phyloP scores from a whole-genome alignment of 2,888 invertebrate species.

The Drosophila bunnanda region DNA sequence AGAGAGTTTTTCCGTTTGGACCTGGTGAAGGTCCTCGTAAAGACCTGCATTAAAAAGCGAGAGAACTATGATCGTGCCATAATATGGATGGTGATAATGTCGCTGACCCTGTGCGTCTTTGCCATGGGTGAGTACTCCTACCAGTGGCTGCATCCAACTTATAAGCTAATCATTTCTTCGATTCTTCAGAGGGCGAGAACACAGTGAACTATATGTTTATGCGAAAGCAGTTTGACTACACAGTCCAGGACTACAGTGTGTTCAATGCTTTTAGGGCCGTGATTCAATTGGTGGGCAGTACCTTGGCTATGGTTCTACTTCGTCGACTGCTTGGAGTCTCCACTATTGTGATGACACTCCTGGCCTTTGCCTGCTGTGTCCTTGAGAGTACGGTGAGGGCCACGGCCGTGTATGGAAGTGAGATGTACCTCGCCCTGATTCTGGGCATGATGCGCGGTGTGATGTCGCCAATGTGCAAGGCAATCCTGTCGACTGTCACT shows the following conservation, averaged over 20 bases:
- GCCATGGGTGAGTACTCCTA: slow-evolving; percentile 64
- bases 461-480: slow-evolving; percentile 83
- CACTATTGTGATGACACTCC: slow-evolving; percentile 78
- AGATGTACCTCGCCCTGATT: slow-evolving; percentile 80
- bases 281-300: slow-evolving; percentile 86
- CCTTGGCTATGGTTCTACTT: slow-evolving; percentile 87
- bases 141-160: rapidly evolving
- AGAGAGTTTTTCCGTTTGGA: slow-evolving; percentile 82
- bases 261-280: slow-evolving; percentile 85
- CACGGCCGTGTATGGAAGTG: slow-evolving; percentile 81
- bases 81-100: slow-evolving; percentile 83
- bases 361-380: slow-evolving; percentile 79
- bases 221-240: slow-evolving; percentile 83
- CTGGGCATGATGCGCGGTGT: slow-evolving; percentile 82
- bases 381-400: slow-evolving; percentile 82
- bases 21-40: slow-evolving; percentile 82
- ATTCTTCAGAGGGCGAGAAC: slow-evolving; percentile 73
- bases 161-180: not conserved
- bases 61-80: slow-evolving; percentile 82
- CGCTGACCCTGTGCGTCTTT: slow-evolving; percentile 81
- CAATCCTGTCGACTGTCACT: slow-evolving; percentile 82
- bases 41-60: slow-evolving; percentile 81
- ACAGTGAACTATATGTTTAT: slow-evolving; percentile 86
- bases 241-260: slow-evolving; percentile 80
- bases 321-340: slow-evolving; percentile 84